Evolutionary conservation across 2,113 vertebrate genomes (phyloP), one percentile per base, ranked within the genome.

Genomic region (Osmerus eperlanus): DNA sequence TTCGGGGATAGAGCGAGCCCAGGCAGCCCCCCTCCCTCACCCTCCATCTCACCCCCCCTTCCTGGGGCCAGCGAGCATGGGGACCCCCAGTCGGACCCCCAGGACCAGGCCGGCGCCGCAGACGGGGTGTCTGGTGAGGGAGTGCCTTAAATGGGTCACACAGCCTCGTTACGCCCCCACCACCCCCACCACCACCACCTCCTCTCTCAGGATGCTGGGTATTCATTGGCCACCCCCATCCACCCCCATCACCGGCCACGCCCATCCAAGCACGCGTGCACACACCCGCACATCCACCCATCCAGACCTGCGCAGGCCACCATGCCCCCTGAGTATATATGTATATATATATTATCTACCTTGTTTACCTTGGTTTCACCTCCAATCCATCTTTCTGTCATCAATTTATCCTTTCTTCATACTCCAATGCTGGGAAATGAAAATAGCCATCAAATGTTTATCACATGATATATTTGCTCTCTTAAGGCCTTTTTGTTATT

Each of bases 81-180:
- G 87, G 92, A 90, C 89, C 81, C 91, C 71, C 41, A 47, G 41
- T 92, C 92, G 90, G 95, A 96, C 88, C 91, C 92, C 86, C 93
- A 92, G 89, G 89, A 94, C 87, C 89, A 87, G 75, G 29, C 93
- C 74, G 54, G 87, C 78, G 75, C 87, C 78, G 83, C 92, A 91
- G 95, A 95, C 90, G 92, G 90, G 92, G 90, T 92, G 93, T 94
- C 96, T 91, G 97, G 96, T 99, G 96, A 98, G 97, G 95, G 95
- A 93, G 90, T 90, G 77, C 89, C 87, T 81, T 93, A 94, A 83
- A 89, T 86, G 91, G 92, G 89, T 91, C 87, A 91, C 86, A 91
- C 76, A 79, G 73, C 70, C 71, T 89, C 85, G 83, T 89, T 87
- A 90, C 83, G 86, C 84, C 83, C 84, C 86, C 4, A 47, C 41